A percentile compares a stretch with the other conserved stretches of the same genome.
phyloP scores from a whole-genome alignment of 2,888 invertebrate species.

The Drosophila anomelani region DNA sequence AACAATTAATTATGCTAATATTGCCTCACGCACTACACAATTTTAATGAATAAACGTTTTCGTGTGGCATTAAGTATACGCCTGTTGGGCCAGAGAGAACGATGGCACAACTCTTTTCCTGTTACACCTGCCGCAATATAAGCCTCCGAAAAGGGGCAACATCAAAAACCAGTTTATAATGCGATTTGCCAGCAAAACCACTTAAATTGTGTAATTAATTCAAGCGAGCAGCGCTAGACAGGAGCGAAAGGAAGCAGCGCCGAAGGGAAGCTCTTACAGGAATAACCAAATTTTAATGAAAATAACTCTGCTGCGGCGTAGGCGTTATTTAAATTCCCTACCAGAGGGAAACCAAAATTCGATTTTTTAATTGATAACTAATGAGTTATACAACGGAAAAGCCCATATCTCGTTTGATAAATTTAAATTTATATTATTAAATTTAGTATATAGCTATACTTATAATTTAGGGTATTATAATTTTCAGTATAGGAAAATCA shows the following conservation, averaged over 20 bases:
- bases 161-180: conserved; percentile 53
- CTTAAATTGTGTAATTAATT: conserved; percentile 61
- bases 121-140: conserved; percentile 23
- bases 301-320: conserved; percentile 44
- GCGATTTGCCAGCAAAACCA: conserved; percentile 43
- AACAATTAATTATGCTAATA: conserved; percentile 22
- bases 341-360: background rate
- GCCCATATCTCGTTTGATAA: too few relatives aligned
- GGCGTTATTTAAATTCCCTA: conserved; percentile 54
- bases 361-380: background rate
- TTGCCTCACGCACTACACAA: conserved; percentile 11
- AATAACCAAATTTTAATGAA: conserved; percentile 40
- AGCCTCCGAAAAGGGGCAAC: conserved; percentile 30
- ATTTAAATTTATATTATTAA: background rate
- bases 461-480: background rate
- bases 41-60: conserved; percentile 24
- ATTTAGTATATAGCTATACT: too few relatives aligned
- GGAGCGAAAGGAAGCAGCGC: conserved; percentile 11
- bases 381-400: too few relatives aligned
- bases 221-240: conserved; percentile 28
- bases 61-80: conserved; percentile 16
- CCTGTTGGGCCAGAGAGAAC: background rate
- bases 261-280: conserved; percentile 13
- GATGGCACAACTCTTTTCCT: conserved; percentile 11
- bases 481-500: background rate